Evolutionary conservation across 2,113 vertebrate species (phyloP), one percentile per base, ranked within the genome.

Genomic region (Hippocampus abdominalis): DNA sequence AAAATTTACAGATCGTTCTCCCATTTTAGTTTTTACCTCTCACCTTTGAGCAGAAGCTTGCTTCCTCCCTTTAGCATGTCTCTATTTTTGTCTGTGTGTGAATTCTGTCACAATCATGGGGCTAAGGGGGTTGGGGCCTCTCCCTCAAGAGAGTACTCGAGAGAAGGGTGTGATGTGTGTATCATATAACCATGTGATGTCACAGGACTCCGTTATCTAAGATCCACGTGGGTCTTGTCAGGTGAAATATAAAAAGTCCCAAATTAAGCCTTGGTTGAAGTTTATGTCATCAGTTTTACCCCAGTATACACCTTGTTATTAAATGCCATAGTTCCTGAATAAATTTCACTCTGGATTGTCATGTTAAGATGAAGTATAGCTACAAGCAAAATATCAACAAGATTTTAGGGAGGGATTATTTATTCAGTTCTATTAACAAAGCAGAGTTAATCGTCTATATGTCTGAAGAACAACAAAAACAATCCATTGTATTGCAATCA

Each of bases 381-480:
- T 36, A 29, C 54, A 57, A 66, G 23, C 4, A 66, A 25, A 23
- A 51, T 13, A 59, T 27, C 67, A 5, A 46, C 1, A 2, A 13
- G 10, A 40, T 49, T 10, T 10, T 69, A 36, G n/a, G 40, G 40
- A 78, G 75, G 72, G 83, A 69, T 65, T 51, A 54, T 88, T 88
- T 88, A 88, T 85, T 89, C 12, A 40, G 44, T 79, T 61, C 36
- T 66, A 85, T 90, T 78, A 78, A 86, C 84, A 86, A 72, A 57
- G 69, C 73, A 81, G 66, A 69, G 57, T 39, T 6, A 49, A 61
- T 63, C 36, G 44, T 69, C 20, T 44, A 60, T 32, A 36, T 36
- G 32, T 5, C 32, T 36, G 32, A 36, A 36, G 4, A 63, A 67
- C 65, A 40, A 67, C 25, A 27, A 15, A 29, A 59, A 68, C 68